A percentile compares a stretch with the other conserved stretches of the same genome.
These are phyloP conservation scores for Podiceps cristatus DNA, from an alignment of 2,113 vertebrate species.

Conservation along the genomic window DNA sequence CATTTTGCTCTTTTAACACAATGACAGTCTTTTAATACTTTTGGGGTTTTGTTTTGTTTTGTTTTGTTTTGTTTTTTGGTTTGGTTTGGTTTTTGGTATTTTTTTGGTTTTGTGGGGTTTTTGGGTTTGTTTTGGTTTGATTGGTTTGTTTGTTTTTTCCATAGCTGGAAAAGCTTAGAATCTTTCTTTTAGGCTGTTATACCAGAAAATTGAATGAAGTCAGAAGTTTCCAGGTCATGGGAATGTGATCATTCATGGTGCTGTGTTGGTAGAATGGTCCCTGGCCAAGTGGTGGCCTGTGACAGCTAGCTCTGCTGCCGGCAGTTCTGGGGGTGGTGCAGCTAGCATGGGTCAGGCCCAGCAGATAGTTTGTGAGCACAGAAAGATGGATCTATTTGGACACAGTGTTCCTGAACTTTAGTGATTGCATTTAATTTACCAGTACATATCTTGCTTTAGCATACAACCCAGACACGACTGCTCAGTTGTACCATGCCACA, in stretches of 20 bases:
- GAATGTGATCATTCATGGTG: not conserved
- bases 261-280: not conserved
- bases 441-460: not conserved
- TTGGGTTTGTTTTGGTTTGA: no score
- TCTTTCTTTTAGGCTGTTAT: not conserved
- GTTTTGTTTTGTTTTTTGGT: not conserved
- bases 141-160: not conserved
- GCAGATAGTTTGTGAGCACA: not conserved
- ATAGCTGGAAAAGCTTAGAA: not conserved
- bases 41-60: no score
- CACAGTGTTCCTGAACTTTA: not conserved
- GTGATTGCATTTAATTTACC: not conserved
- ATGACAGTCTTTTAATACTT: not conserved
- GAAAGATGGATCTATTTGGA: not conserved
- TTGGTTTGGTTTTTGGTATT: no score
- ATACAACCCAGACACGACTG: not conserved
- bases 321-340: rapidly evolving
- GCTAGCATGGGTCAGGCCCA: not conserved
- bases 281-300: not conserved
- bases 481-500: not conserved
- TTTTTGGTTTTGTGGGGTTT: not conserved
- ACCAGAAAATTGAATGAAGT: not conserved
- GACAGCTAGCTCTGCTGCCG: not conserved
- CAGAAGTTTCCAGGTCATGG: not conserved
- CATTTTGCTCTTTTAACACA: not conserved